Base-by-base conservation (phyloP, 2,797 vertebrate species). In the Mormyrus proboscirostris region DNA sequence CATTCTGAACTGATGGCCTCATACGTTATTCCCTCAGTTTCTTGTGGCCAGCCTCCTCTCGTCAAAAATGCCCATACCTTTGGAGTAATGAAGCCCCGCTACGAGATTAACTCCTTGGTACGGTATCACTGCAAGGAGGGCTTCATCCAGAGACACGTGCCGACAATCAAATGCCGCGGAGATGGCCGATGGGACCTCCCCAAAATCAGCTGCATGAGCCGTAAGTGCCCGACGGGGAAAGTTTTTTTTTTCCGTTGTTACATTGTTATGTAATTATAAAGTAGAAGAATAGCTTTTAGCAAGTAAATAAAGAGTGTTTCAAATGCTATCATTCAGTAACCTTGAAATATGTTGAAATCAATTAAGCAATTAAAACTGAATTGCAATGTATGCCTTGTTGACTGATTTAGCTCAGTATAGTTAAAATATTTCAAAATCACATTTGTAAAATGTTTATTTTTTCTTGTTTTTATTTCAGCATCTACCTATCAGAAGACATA, bases 71-170 rank as follows among this genome's bases (percentile, higher is more conserved):
- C 98, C 0, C 96, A 95, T 38, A 96, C 97, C 85, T 99, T 98
- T 82, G 98, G 98, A 83, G 96, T 95, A 92, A 94, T 95, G 94
- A 98, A 97, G 92, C 94, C 96, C 53, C 98, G 96, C 38, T 99
- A 99, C 29, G 98, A 99, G 95, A 97, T 98, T 94, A 97, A 96
- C 93, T 95, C 97, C 0, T 93, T 99, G 92, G 96, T 98, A 87
- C 96, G 98, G 92, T 99, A 99, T 86, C 98, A 98, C 93, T 99
- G 98, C 91, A 97, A 97, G 88, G 96, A 95, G 9, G 98, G 98
- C 90, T 98, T 98, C 92, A 97, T 99, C 94, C 98, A 99, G 92
- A 97, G 97, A 90, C 95, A 98, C 90, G 91, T 95, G 90, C 98
- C 98, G 85, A 98, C 96, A 47, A 97, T 99, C 62, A 96, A 96